Conservation (phyloP, 2,797 vertebrate genomes). For the Hirundo rustica region DNA sequence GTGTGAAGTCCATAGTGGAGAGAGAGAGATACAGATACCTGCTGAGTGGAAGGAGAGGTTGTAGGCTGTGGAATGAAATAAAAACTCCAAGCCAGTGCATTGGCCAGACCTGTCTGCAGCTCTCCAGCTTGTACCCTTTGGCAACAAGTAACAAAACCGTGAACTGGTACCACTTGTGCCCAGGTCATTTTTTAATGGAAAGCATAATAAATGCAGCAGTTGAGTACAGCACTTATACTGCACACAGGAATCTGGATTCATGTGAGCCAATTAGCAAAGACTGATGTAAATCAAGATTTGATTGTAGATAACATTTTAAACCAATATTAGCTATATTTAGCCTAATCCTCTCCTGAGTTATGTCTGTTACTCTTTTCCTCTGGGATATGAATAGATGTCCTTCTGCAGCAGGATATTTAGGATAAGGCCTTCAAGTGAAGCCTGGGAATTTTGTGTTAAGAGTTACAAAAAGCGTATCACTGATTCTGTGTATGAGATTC, state of each 20-base stretch:
- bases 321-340: neutral
- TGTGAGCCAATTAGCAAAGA: neutral
- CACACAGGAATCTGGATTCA: neutral
- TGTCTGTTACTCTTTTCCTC: neutral
- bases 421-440: neutral
- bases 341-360: neutral
- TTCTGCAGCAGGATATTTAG: neutral
- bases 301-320: neutral
- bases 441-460: neutral
- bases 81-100: neutral
- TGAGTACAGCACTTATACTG: neutral
- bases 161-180: rapidly evolving
- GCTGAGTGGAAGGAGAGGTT: neutral
- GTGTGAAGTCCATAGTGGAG: neutral
- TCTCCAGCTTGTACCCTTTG: neutral
- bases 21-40: neutral
- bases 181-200: neutral
- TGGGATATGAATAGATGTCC: neutral
- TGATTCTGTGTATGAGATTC: neutral
- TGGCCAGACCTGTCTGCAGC: neutral
- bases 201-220: neutral
- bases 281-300: neutral
- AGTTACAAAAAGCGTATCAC: neutral
- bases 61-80: neutral
- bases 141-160: neutral